Percentiles rank a stretch among this genome's conserved stretches.
These are phyloP conservation scores for Pristionchus exspectatus DNA, from an alignment of 2,888 invertebrate genomes.

Conservation along the genomic window DNA sequence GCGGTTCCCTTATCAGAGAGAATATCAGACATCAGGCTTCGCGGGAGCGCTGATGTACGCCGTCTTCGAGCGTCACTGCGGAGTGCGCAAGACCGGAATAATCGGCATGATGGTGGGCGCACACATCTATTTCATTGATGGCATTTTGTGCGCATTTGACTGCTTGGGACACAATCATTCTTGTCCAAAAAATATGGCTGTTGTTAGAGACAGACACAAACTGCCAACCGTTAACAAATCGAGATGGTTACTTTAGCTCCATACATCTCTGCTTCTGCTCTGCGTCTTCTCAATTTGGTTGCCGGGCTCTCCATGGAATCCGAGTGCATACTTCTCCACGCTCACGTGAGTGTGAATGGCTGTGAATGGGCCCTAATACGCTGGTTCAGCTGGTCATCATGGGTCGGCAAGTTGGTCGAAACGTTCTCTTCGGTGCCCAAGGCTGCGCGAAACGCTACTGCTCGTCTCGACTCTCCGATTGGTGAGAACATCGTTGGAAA, in stretches of 20 bases:
- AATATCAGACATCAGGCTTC: too few relatives aligned
- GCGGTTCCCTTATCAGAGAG: too few relatives aligned
- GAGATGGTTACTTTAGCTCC: constrained; percentile 61
- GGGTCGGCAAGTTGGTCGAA: background rate
- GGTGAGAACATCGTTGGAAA: too few relatives aligned
- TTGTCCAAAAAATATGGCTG: too few relatives aligned
- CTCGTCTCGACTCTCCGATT: background rate
- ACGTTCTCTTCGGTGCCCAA: background rate
- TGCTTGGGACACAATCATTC: too few relatives aligned
- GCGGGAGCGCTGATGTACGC: constrained; percentile 73
- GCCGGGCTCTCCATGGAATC: constrained; percentile 73
- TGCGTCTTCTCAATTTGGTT: constrained; percentile 72
- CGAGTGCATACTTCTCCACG: constrained; percentile 62
- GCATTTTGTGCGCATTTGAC: too few relatives aligned
- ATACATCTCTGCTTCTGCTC: constrained; percentile 68
- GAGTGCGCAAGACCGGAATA: constrained; percentile 73
- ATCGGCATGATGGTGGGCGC: constrained; percentile 67
- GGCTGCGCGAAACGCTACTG: background rate
- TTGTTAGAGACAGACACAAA: too few relatives aligned
- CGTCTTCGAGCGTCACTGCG: constrained; percentile 68
- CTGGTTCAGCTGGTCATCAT: background rate
- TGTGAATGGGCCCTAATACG: background rate
- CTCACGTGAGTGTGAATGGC: background rate
- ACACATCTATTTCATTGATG: background rate
- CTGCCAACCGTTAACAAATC: too few relatives aligned